Conservation (phyloP, 2,113 vertebrate species). For the Ptychochromis oligacanthus region DNA sequence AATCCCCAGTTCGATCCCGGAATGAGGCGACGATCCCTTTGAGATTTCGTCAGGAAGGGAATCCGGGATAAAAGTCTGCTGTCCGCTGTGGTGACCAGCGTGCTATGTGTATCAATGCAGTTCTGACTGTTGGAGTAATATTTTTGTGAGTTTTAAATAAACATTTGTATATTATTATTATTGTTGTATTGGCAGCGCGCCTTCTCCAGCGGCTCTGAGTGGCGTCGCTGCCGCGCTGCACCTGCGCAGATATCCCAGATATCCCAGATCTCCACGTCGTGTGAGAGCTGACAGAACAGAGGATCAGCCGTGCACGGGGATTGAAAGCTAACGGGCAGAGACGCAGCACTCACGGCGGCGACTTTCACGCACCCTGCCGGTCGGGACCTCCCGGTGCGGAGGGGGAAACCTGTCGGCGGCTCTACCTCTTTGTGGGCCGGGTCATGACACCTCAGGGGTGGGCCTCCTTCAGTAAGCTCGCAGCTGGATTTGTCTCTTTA, state of each 20-base stretch:
- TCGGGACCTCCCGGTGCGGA: neutral
- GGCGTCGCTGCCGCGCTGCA: neutral
- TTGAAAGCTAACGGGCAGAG: neutral
- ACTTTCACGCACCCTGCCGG: neutral
- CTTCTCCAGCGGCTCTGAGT: neutral
- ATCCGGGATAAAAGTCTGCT: too few relatives aligned
- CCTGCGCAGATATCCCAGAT: neutral
- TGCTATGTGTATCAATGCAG: neutral
- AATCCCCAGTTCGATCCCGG: too few relatives aligned
- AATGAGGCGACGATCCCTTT: too few relatives aligned
- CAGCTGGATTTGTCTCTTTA: neutral
- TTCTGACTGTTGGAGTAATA: neutral
- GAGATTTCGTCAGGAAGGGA: too few relatives aligned
- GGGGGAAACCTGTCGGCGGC: neutral
- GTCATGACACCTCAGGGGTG: slow-evolving; percentile 64
- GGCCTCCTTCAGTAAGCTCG: slow-evolving; percentile 16
- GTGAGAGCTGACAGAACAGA: neutral
- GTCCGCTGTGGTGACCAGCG: too few relatives aligned
- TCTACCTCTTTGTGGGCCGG: slow-evolving; percentile 14
- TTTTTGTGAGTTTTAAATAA: neutral
- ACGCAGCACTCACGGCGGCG: neutral
- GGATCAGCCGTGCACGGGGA: neutral
- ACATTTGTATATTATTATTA: neutral
- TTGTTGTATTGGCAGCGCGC: neutral
- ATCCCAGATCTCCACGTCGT: neutral